Base-by-base conservation (phyloP, 1,140 invertebrate genomes). In the Bombus superbus region DNA sequence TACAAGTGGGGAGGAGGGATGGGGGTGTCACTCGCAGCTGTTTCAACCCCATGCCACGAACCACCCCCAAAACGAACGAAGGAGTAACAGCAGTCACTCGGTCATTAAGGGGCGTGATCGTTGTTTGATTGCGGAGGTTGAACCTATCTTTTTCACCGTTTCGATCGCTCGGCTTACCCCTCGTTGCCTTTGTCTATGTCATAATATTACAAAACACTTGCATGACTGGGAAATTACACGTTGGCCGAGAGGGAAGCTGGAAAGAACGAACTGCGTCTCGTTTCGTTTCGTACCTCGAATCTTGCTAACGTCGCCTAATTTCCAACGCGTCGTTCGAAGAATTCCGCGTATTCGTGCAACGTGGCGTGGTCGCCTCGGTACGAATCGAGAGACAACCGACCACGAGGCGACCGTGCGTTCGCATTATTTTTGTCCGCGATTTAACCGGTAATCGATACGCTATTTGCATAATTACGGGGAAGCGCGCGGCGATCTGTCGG, bases 61-160 rank as follows among this genome's bases (percentile, higher is more conserved):
- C 81, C 87, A 91, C 69, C 84, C 83, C 86, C 85, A 68, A 84
- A 87, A 85, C 83, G 90, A 86, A 84, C 86, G 81, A 79, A 91
- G 90, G 83, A 91, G 91, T 86, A 89, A 88, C 87, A 86, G 86
- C 90, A 90, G 89, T 91, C 91, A 89, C 88, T 92, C 88, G 85
- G 91, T 91, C 92, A 92, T 92, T 92, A 91, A 86, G 89, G 92
- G 89, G 90, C 85, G 90, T 91, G 92, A 92, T 92, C 88, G 91
- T 86, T 85, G 90, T 92, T 92, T 91, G 91, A 92, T 92, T 90
- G 88, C 86, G 74, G 89, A 91, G 89, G 85, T 73, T 66, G 88
- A 86, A 66, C 89, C 78, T 89, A 76, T 76, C 81, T 89, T 76
- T 81, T 66, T 68, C 79, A 62, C 85, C 42, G 64, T 38, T 62